Base-by-base conservation (phyloP, 2,113 vertebrate species). In the Lepus europaeus region DNA sequence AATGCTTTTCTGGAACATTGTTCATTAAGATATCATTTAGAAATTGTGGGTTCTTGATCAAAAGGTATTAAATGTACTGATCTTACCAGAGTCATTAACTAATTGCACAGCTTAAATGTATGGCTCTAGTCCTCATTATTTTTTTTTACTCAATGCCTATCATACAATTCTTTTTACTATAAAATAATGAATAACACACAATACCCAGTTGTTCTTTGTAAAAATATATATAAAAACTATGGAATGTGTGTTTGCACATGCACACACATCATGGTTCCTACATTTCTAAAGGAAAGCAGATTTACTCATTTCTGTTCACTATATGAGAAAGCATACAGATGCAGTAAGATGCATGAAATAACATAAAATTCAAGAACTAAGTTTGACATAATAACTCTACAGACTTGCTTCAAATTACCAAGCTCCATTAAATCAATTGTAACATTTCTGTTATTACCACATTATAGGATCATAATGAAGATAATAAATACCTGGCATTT, bases 401-500 rank as follows among this genome's bases (percentile, higher is more conserved):
- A 95, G 68, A 49, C 79, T 90, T 69, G 36, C 56, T 95, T 95
- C 95, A 84, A 92, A 94, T 95, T 94, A 91, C 90, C 89, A 95
- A 92, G 63, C 63, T 93, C 96, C 70, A 95, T 97, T 96, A 95
- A 96, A 95, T 97, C 97, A 95, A 85, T 89, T 95, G 93, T 91
- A 96, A 85, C 96, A 95, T 95, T 96, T 96, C 95, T 96, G 87
- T 95, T 97, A 96, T 95, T 90, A 96, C 87, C 89, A 70, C 56
- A 94, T 96, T 96, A 94, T 92, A 94, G 78, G 78, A 91, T 85
- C 59, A 90, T 96, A 97, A 97, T 94, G 94, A 91, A 95, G 87
- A 95, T 93, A 93, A 97, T 94, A 96, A 97, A 96, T 96, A 96
- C 17, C 72, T 97, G 97, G 92, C 97, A 97, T 96, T 97, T 96